A percentile compares a stretch with the other conserved stretches of the same genome.
phyloP scores from a whole-genome alignment of 1,140 invertebrate species.

The Saccostrea cuccullata region DNA sequence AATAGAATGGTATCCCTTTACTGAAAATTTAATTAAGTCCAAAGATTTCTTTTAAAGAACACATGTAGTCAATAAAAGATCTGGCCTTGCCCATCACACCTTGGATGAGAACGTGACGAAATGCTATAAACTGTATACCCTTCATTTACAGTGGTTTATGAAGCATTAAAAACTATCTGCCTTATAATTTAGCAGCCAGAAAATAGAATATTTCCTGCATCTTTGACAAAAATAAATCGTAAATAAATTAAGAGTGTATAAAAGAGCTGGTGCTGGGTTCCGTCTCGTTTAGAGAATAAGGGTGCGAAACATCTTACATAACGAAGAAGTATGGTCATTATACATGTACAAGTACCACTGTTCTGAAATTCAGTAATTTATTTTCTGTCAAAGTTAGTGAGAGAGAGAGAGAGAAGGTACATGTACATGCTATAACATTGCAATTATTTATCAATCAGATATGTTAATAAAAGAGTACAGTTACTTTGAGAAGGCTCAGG shows the following conservation, averaged over 20 bases:
- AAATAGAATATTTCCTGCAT: not conserved
- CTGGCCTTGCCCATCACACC: not conserved
- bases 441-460: no score
- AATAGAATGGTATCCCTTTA: no score
- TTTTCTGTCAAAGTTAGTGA: no score
- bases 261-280: not conserved
- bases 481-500: no score
- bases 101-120: not conserved
- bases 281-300: not conserved
- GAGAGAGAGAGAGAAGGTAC: not conserved
- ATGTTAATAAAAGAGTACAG: no score
- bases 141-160: not conserved
- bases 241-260: conserved; percentile 2
- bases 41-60: not conserved
- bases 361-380: not conserved
- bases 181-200: conserved; percentile 13
- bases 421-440: no score
- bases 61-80: not conserved
- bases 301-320: conserved; percentile 12
- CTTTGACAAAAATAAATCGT: not conserved
- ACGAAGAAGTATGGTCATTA: not conserved
- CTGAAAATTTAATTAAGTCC: not conserved
- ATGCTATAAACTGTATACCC: conserved; percentile 11
- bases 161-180: conserved; percentile 2
- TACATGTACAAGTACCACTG: not conserved